Evolutionary conservation across 2,797 vertebrate species (phyloP), one percentile per base, ranked within the genome.

Genomic region (Takifugu ocellatus): DNA sequence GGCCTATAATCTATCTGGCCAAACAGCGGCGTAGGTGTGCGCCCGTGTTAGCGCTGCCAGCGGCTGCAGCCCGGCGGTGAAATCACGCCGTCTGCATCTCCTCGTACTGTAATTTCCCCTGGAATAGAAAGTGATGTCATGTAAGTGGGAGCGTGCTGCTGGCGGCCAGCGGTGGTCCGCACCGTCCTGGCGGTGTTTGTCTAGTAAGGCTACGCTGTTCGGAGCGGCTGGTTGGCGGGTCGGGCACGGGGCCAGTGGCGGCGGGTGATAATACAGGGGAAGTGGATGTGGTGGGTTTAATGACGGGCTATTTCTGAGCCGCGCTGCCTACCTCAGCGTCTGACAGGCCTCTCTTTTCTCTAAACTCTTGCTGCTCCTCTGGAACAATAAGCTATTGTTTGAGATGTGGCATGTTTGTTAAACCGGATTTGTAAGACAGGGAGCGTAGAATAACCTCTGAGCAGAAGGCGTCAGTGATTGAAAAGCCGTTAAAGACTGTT

Each of bases 111-210:
- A 77, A 84, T 87, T 88, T 81, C 59, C 85, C 31, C 68, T 67
- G 50, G 81, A 90, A 90, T 85, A 90, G 73, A 79, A 39, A 63
- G 63, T 90, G 87, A 90, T 86, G 88, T 90, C 84, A 88, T 88
- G 71, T 72, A 57, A 77, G 74, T 70, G 54, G 84, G 65, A 68
- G 65, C 60, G 42, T 46, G 56, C 75, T 68, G 61, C 67, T 68
- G 76, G 77, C 64, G 74, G 76, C 75, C 68, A 73, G 73, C 75
- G 48, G 45, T 25, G 46, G 39, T 54, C 79, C 50, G 17, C 56
- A 17, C 54, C 43, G 61, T 64, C 66, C 78, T 63, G 66, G 63
- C 69, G 25, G 1, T 83, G 83, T 88, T 88, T 86, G 80, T 86
- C 54, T 82, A 73, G 78, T 75, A 85, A 83, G 73, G 66, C 63